Conservation (phyloP, 1,140 invertebrate genomes). For the Drosophila trapezifrons region DNA sequence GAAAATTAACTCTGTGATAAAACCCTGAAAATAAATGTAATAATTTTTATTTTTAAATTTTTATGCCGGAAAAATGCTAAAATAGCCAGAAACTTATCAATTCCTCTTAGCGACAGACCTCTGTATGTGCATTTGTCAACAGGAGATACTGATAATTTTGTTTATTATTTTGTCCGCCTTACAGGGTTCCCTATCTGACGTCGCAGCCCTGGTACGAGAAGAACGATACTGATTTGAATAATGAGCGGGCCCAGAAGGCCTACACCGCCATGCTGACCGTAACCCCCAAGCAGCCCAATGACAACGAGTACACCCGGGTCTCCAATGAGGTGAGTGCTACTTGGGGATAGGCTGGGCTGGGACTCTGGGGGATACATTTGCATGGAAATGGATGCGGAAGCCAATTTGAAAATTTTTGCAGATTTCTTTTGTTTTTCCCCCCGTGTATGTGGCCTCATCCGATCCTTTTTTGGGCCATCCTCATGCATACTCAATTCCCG, state of each 20-base stretch:
- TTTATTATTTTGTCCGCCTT: slow-evolving; percentile 21
- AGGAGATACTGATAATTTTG: not conserved
- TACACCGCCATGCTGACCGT: slow-evolving; percentile 96
- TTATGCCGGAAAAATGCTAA: too few relatives aligned
- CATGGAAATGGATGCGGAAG: slow-evolving; percentile 56
- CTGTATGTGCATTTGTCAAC: slow-evolving; percentile 4
- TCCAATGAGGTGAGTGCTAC: slow-evolving; percentile 87
- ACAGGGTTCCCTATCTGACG: slow-evolving; percentile 73
- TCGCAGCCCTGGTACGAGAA: slow-evolving; percentile 92
- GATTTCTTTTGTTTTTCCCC: slow-evolving; percentile 26
- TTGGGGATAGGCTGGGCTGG: not conserved
- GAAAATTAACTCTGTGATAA: too few relatives aligned
- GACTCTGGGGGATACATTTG: slow-evolving; percentile 37
- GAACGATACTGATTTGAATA: slow-evolving; percentile 91
- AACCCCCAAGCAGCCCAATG: slow-evolving; percentile 92
- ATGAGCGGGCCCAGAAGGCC: slow-evolving; percentile 93
- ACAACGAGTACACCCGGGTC: slow-evolving; percentile 90
- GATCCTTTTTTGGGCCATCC: slow-evolving; percentile 15
- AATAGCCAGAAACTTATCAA: too few relatives aligned
- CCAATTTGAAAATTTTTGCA: slow-evolving; percentile 38
- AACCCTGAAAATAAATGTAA: not conserved
- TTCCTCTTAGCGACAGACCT: not conserved
- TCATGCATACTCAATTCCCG: slow-evolving; percentile 62
- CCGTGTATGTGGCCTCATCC: slow-evolving; percentile 1
- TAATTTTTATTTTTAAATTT: too few relatives aligned